Conservation (phyloP, 1,140 invertebrate genomes). For the Papilio xuthus region DNA sequence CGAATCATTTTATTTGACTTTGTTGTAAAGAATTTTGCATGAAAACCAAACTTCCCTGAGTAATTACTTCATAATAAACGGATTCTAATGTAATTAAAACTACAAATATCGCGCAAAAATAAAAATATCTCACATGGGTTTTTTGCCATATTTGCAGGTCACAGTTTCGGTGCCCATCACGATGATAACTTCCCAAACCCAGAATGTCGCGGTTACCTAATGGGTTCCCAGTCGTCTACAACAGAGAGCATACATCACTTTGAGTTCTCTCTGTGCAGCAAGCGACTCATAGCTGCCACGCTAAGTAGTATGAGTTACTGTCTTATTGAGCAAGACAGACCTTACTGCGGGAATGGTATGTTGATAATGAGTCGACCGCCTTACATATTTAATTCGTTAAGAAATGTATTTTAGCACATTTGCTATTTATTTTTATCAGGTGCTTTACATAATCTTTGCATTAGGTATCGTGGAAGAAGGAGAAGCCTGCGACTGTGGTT, state of each 20-base stretch:
- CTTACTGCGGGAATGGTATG: constrained; percentile 72
- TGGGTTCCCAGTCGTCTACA: constrained; percentile 67
- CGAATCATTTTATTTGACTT: no score
- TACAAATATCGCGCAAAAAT: no score
- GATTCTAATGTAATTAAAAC: no score
- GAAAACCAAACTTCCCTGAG: no score
- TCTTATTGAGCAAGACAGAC: constrained; percentile 57
- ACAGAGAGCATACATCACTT: constrained; percentile 48
- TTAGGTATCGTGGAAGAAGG: constrained; percentile 69
- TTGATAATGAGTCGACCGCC: neutral
- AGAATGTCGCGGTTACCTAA: constrained; percentile 66
- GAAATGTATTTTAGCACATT: neutral
- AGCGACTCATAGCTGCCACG: constrained; percentile 65
- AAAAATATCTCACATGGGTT: neutral
- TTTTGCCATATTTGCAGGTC: constrained; percentile 48
- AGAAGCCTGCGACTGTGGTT: constrained; percentile 57
- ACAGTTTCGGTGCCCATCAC: constrained; percentile 74
- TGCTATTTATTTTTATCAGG: constrained; percentile 17
- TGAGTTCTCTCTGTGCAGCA: constrained; percentile 72
- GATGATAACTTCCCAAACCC: constrained; percentile 71
- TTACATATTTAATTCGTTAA: neutral
- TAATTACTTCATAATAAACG: no score
- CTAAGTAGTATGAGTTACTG: constrained; percentile 74
- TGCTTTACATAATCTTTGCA: neutral
- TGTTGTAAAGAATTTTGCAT: no score